These are phyloP conservation scores for Semaprochilodus insignis DNA, from an alignment of 2,797 vertebrate species.

Conservation along the genomic window DNA sequence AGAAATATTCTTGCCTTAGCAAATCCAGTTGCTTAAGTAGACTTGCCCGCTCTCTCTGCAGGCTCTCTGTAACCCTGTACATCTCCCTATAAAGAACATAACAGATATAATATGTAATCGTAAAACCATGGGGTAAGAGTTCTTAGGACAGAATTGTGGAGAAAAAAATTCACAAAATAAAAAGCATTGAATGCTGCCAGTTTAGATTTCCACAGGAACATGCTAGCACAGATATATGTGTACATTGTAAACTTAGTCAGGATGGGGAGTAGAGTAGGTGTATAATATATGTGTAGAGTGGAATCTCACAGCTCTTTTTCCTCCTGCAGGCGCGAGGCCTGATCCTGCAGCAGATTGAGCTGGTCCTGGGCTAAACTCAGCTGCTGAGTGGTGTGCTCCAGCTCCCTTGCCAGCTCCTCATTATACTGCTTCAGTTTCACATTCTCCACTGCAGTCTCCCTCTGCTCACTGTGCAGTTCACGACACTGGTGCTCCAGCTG, in stretches of 20 bases:
- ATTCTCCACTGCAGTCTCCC: slow-evolving; percentile 88
- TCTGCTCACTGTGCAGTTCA: slow-evolving; percentile 86
- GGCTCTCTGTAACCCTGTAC: slow-evolving; percentile 87
- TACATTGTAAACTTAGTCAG: background rate
- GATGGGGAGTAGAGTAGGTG: background rate
- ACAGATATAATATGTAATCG: background rate
- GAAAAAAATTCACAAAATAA: background rate
- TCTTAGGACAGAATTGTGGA: background rate
- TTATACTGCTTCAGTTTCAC: slow-evolving; percentile 88
- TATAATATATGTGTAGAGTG: background rate
- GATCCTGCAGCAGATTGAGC: slow-evolving; percentile 83
- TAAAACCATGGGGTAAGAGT: background rate
- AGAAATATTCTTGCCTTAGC: slow-evolving; percentile 80
- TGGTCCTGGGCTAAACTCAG: slow-evolving; percentile 85
- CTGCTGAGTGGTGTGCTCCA: slow-evolving; percentile 83
- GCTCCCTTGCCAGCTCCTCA: slow-evolving; percentile 82
- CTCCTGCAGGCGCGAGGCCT: slow-evolving; percentile 82
- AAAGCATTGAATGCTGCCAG: background rate
- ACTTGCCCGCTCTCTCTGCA: slow-evolving; percentile 86
- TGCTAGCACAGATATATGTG: background rate
- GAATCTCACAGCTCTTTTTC: slow-evolving; percentile 90
- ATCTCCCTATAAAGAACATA: slow-evolving; percentile 80
- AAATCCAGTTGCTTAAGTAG: slow-evolving; percentile 92
- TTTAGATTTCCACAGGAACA: background rate
- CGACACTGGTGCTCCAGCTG: slow-evolving; percentile 87